These are phyloP conservation scores for Chrysolina oricalcia DNA, from an alignment of 2,888 invertebrate species.

Conservation along the genomic window DNA sequence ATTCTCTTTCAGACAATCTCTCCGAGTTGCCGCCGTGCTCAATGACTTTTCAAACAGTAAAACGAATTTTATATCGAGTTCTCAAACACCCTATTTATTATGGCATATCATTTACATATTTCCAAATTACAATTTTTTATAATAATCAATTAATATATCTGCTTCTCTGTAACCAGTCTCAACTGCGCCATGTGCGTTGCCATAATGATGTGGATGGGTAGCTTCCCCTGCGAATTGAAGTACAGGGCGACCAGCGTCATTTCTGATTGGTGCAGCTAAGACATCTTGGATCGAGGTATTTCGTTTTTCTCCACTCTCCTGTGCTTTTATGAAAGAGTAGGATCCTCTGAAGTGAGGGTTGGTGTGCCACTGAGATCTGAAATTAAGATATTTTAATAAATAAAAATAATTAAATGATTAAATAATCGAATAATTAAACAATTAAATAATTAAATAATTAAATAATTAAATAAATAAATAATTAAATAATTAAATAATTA, in stretches of 20 bases:
- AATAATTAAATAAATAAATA: too few species aligned
- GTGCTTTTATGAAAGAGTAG: neutral
- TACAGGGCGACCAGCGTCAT: conserved; percentile 68
- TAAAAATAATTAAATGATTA: too few species aligned
- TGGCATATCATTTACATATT: too few species aligned
- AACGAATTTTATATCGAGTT: too few species aligned
- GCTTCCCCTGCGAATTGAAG: conserved; percentile 68
- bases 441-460: too few species aligned
- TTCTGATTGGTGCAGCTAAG: conserved; percentile 41
- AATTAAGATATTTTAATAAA: neutral
- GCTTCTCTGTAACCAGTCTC: conserved; percentile 73
- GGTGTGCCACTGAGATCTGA: conserved; percentile 20
- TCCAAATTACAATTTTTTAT: neutral
- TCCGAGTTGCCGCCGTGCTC: too few species aligned
- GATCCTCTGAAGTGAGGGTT: conserved; percentile 21
- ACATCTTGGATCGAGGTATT: neutral
- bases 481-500: too few species aligned
- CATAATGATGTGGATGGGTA: conserved; percentile 65
- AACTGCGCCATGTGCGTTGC: conserved; percentile 73
- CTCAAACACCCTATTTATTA: too few species aligned
- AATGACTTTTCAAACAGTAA: too few species aligned
- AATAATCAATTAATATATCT: conserved; percentile 59
- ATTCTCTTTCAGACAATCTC: too few species aligned
- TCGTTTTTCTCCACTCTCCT: neutral
- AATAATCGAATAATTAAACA: too few species aligned